Conservation (phyloP, 2,797 vertebrate species). For the Lepidocolaptes lacrymiger region DNA sequence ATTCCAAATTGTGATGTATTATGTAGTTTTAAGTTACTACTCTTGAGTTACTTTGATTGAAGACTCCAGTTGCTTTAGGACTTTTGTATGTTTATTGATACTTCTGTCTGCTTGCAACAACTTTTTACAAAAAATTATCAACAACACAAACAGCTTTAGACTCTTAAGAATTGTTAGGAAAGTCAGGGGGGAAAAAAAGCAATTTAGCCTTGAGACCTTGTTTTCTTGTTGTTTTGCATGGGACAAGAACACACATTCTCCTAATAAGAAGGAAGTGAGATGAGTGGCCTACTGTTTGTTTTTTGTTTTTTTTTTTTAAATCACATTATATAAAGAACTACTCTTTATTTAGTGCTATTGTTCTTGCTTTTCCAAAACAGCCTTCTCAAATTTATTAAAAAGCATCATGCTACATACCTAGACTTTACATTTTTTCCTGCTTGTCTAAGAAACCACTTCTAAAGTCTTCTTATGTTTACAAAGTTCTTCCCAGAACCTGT, state of each 20-base stretch:
- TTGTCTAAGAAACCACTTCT: background rate
- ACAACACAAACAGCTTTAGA: background rate
- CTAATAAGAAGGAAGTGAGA: background rate
- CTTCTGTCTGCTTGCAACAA: background rate
- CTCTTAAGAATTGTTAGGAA: background rate
- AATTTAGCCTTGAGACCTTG: background rate
- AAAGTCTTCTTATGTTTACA: background rate
- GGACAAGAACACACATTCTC: background rate
- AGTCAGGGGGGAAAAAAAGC: background rate
- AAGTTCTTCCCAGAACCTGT: background rate
- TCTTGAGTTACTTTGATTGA: background rate
- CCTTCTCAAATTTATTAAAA: background rate
- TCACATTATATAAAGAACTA: background rate
- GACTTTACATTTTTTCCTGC: background rate
- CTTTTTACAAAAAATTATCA: background rate
- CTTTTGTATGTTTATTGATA: background rate
- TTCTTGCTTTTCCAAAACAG: background rate
- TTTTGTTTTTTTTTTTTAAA: background rate
- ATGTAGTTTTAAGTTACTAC: background rate
- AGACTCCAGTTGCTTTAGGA: fast-evolving
- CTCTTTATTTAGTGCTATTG: background rate
- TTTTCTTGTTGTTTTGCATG: background rate
- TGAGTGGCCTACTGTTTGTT: background rate
- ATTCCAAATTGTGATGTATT: background rate
- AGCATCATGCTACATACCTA: background rate